Conservation (phyloP, 2,888 invertebrate species). For the Mythimna impura region DNA sequence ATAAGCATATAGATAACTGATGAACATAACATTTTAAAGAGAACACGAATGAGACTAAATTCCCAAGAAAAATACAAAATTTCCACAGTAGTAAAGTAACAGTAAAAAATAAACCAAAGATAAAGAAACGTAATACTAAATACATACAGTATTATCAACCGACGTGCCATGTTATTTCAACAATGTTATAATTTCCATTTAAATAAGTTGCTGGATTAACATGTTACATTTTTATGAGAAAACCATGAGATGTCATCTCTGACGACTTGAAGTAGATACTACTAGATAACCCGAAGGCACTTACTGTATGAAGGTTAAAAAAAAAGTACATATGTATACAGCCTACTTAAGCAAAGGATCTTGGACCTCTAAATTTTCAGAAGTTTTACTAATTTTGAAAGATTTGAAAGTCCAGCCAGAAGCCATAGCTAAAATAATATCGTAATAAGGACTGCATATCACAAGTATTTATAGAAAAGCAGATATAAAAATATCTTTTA, state of each 20-base stretch:
- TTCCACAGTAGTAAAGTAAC: conserved; percentile 19
- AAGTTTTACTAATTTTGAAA: background rate
- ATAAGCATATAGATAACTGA: background rate
- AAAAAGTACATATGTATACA: background rate
- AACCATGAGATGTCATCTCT: conserved; percentile 26
- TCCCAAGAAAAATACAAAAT: background rate
- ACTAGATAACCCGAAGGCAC: background rate
- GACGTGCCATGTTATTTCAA: conserved; percentile 20
- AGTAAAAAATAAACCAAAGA: conserved; percentile 27
- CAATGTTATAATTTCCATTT: conserved; percentile 34
- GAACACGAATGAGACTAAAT: background rate
- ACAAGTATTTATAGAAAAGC: background rate
- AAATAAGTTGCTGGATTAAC: conserved; percentile 24
- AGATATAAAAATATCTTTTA: background rate
- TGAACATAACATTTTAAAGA: background rate
- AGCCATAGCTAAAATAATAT: background rate
- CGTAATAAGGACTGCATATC: background rate
- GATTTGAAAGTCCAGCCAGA: no score
- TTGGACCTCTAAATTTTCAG: background rate
- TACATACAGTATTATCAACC: conserved; percentile 36
- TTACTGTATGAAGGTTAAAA: background rate
- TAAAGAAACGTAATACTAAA: conserved; percentile 38
- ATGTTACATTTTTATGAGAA: conserved; percentile 31
- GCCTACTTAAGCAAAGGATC: no score
- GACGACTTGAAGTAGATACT: conserved; percentile 8